Evolutionary conservation across 2,113 vertebrate genomes (phyloP), one percentile per base, ranked within the genome.

Genomic region (Sminthopsis crassicaudata): DNA sequence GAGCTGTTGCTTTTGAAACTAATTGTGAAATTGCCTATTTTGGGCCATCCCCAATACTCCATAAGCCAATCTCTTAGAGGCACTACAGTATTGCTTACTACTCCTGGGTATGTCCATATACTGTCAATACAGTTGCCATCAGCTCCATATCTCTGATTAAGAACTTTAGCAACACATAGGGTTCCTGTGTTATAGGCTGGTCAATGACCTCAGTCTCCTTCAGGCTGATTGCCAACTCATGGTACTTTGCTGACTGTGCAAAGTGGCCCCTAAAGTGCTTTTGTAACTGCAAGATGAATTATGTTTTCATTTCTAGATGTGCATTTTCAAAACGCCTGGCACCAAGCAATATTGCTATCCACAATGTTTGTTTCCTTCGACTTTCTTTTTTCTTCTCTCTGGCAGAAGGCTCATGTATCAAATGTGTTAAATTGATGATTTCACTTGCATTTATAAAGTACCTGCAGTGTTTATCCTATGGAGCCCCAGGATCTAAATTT

Each of bases 381-480:
- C 94, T 96, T 97, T 94, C 96, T 94, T 96, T 97, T 92, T 94
- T 55, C 88, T 97, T 97, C 94, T 94, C 27, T 36, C 94, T 96
- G 95, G 93, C 55, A 42, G 95, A 96, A 89, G 96, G 93, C 96
- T 93, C 95, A 93, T 96, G 92, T 91, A 97, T 96, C 97, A 96
- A 94, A 96, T 90, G 96, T 97, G 95, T 96, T 96, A 97, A 96
- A 96, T 91, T 97, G 95, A 95, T 97, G 93, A 95, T 96, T 97
- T 97, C 90, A 92, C 95, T 96, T 94, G 94, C 96, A 96, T 92
- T 95, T 97, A 92, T 92, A 97, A 97, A 97, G 94, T 90, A 96
- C 96, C 96, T 97, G 67, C 92, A 94, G 93, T 95, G 91, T 90
- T 96, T 96, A 95, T 91, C 92, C 95, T 84, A 90, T 96, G 92